These are phyloP conservation scores for Polyergus mexicanus DNA, from an alignment of 1,140 invertebrate species.

Conservation along the genomic window DNA sequence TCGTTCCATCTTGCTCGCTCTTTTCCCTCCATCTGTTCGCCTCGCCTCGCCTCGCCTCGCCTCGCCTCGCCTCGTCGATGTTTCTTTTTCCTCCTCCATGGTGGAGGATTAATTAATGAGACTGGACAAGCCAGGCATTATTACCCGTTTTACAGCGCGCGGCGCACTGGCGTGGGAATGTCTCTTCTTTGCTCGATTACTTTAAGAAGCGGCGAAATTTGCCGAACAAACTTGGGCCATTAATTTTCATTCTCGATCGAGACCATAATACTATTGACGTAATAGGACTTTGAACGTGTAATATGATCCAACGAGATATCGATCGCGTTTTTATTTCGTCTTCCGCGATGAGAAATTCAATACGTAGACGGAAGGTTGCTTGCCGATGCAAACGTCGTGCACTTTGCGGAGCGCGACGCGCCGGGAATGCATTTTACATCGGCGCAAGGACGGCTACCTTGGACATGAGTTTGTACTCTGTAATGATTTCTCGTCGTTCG, in stretches of 20 bases:
- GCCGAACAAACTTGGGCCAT: slow-evolving; percentile 38
- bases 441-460: slow-evolving; percentile 4
- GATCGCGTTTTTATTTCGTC: slow-evolving; percentile 16
- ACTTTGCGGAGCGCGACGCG: slow-evolving; percentile 4
- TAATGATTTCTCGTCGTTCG: slow-evolving; percentile 57
- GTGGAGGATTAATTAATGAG: slow-evolving; percentile 77
- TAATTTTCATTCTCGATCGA: slow-evolving; percentile 45
- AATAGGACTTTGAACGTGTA: background rate
- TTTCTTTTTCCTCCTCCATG: slow-evolving; percentile 62
- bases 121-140: slow-evolving; percentile 71
- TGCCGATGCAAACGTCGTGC: background rate
- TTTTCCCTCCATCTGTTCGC: slow-evolving; percentile 36
- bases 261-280: background rate
- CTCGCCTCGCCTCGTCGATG: slow-evolving; percentile 1
- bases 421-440: slow-evolving; percentile 16
- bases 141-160: slow-evolving; percentile 71
- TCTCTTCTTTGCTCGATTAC: slow-evolving; percentile 67
- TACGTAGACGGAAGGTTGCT: background rate
- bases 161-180: slow-evolving; percentile 73
- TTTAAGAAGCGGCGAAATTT: slow-evolving; percentile 47
- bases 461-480: slow-evolving; percentile 38
- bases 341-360: background rate
- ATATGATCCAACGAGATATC: slow-evolving; percentile 22
- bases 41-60: background rate
- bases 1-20: slow-evolving; percentile 49